Evolutionary conservation across 2,797 vertebrate genomes (phyloP).

Genomic region (Premnoplex brunnescens): DNA sequence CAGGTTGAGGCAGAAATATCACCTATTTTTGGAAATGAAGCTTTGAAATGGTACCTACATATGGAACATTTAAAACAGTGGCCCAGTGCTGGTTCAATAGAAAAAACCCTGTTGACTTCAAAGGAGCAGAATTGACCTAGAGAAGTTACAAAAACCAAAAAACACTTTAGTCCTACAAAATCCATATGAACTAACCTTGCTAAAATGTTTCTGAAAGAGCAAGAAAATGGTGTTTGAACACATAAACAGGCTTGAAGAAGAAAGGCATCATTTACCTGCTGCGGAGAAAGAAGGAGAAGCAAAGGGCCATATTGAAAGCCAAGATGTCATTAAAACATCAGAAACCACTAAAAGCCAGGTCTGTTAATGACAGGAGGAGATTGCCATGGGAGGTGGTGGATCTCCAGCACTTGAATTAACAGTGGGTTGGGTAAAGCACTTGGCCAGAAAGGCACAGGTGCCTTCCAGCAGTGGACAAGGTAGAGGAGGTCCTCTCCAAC

Average conservation of each 20-base stretch:
- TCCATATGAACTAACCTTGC: background rate
- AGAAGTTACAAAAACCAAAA: background rate
- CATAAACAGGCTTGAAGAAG: background rate
- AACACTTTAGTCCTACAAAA: background rate
- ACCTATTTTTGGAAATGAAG: background rate
- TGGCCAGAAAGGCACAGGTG: background rate
- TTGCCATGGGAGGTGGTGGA: rapidly evolving
- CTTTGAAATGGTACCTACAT: background rate
- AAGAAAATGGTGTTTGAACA: background rate
- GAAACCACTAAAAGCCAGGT: background rate
- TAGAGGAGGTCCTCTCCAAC: background rate
- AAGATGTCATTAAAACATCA: background rate
- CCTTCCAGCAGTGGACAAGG: background rate
- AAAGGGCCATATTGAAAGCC: background rate
- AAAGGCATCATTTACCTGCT: background rate
- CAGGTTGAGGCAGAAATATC: background rate
- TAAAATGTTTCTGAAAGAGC: background rate
- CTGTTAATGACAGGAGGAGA: background rate
- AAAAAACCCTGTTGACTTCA: background rate
- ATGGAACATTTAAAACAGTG: background rate
- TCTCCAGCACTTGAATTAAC: rapidly evolving
- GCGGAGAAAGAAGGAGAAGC: background rate
- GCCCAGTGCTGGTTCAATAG: background rate
- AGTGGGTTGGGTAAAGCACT: background rate
- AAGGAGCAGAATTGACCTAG: background rate